Conservation (phyloP, 2,797 vertebrate species). For the Sebastes nivosus region DNA sequence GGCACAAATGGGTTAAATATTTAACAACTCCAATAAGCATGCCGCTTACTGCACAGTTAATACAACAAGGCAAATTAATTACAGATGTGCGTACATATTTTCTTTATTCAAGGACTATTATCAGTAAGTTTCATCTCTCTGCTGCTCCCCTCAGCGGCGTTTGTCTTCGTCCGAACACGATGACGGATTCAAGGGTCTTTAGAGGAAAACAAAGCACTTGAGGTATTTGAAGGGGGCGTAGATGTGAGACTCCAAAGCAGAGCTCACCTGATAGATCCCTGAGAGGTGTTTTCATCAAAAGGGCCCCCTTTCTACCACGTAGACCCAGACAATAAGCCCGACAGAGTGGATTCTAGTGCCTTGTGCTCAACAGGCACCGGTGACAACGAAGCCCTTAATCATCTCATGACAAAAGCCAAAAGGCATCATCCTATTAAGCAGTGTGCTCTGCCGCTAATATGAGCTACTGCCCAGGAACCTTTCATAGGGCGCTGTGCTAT, state of each 20-base stretch:
- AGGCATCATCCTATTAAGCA: slow-evolving; percentile 99
- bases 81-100: slow-evolving; percentile 19
- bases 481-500: slow-evolving; percentile 88
- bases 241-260: slow-evolving; percentile 83
- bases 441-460: slow-evolving; percentile 93
- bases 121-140: slow-evolving; percentile 7
- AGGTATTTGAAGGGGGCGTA: slow-evolving; percentile 81
- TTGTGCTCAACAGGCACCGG: slow-evolving; percentile 87
- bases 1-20: not conserved
- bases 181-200: slow-evolving; percentile 74
- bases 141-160: slow-evolving; percentile 4
- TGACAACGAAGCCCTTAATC: slow-evolving; percentile 95
- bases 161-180: slow-evolving; percentile 36
- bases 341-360: slow-evolving; percentile 88
- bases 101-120: slow-evolving; percentile 20
- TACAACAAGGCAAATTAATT: not conserved
- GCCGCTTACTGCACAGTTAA: not conserved
- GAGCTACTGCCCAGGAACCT: slow-evolving; percentile 93
- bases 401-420: slow-evolving; percentile 99
- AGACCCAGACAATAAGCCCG: slow-evolving; percentile 79
- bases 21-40: not conserved
- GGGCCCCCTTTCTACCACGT: slow-evolving; percentile 62
- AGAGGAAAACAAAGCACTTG: slow-evolving; percentile 84
- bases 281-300: slow-evolving; percentile 89
- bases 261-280: slow-evolving; percentile 89